Base-by-base conservation (phyloP, 2,888 invertebrate species). In the Ferrisia virgata region DNA sequence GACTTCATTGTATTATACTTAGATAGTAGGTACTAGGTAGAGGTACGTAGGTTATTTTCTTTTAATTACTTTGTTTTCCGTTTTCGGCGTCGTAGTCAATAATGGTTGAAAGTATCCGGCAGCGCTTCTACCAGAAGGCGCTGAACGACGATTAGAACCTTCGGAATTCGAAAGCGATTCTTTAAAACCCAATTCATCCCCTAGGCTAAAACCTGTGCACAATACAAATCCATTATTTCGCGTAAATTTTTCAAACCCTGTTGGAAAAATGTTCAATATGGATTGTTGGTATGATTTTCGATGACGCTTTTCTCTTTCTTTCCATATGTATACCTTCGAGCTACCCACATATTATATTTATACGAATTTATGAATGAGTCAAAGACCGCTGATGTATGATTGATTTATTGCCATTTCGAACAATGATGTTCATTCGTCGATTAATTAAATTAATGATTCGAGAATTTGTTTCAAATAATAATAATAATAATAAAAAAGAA, bases 101-200 rank as follows among this genome's bases (percentile, higher is more conserved):
- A 84, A 79, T 43, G 53, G 84, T 36, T 69, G 79, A 69, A 84
- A 84, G 43, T 84, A 84, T 47, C 84, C 84, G 64, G 84, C 79
- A 28, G 85, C 85, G 72, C 85, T 85, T 58, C 85, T 72, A 64
- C 82, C 85, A 18, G 82, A 85, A 81, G 53, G 93, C 91, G 86
- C 86, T 0, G 93, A 93, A 84, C 94, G 90, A 86, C 94, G 90
- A 86, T 93, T 91, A 86, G 92, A 92, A 72, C 92, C 91, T 87
- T 95, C 95, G 86, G 92, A 88, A 88, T 95, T 95, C 0, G 95
- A 93, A 76, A 96, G 89, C 0, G 96, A 95, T 87, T 96, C 94
- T 86, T 92, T 91, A 88, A 96, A 95, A 33, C 95, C 95, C 85
- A 96, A 89, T 88, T 96, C 96, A 87, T 96, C 96, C 18, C 96